These are phyloP conservation scores for Zeugodacus cucurbitae DNA, from an alignment of 1,140 invertebrate species.

Conservation along the genomic window DNA sequence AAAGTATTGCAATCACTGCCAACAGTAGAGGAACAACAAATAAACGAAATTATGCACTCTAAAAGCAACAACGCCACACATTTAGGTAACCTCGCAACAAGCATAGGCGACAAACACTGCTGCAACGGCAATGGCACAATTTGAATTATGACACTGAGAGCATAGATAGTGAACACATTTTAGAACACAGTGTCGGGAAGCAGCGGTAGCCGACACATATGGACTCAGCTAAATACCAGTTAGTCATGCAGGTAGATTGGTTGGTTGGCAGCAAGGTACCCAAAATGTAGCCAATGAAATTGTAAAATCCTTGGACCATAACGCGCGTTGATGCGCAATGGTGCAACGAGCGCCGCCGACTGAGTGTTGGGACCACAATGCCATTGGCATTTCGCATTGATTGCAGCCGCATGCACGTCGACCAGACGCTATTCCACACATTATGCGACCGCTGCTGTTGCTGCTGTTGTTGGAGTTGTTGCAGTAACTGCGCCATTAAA, in stretches of 20 bases:
- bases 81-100: not conserved
- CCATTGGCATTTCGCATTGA: slow-evolving; percentile 32
- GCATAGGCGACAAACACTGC: not conserved
- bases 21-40: not conserved
- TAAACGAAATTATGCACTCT: not conserved
- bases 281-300: slow-evolving; percentile 15
- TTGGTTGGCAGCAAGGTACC: not conserved
- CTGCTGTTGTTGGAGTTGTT: not conserved
- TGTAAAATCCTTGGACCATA: slow-evolving; percentile 7
- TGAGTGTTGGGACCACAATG: not conserved
- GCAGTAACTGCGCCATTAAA: slow-evolving; percentile 2
- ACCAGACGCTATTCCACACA: not conserved
- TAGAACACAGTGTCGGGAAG: not conserved
- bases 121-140: not conserved
- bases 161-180: not conserved
- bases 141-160: slow-evolving; percentile 9
- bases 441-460: not conserved
- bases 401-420: not conserved
- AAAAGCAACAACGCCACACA: not conserved
- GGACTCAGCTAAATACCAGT: not conserved
- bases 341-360: not conserved
- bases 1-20: not conserved
- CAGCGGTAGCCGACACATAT: not conserved
- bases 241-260: not conserved
- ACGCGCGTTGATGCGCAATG: not conserved